phyloP scores from a whole-genome alignment of 2,888 invertebrate species.

The Phyto melanocephala region DNA sequence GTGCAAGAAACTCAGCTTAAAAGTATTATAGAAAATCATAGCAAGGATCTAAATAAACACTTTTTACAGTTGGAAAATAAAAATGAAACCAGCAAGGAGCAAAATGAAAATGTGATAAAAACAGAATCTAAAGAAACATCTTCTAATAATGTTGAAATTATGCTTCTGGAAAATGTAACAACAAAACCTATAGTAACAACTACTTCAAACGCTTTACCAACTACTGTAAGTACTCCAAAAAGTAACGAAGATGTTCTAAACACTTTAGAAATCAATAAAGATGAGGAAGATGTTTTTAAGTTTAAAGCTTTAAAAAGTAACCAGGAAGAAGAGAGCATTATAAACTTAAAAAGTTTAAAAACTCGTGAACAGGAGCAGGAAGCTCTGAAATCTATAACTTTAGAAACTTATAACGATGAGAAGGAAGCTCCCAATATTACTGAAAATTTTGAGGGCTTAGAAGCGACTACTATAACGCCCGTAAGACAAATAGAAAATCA shows the following conservation, averaged over 20 bases:
- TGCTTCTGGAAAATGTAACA: background rate
- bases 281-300: background rate
- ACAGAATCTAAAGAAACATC: background rate
- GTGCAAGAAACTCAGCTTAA: background rate
- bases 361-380: background rate
- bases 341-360: background rate
- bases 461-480: background rate
- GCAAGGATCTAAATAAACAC: background rate
- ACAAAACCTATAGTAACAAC: background rate
- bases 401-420: background rate
- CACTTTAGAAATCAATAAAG: too few species aligned
- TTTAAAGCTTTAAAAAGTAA: background rate
- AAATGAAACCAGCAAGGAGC: background rate
- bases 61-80: background rate
- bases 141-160: background rate
- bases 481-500: background rate
- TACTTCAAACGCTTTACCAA: background rate
- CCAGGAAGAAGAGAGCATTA: background rate
- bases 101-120: background rate
- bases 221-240: background rate
- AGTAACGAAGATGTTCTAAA: background rate
- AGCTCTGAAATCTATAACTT: background rate
- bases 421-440: background rate
- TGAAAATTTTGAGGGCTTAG: background rate
- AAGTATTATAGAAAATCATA: conserved; percentile 12